Conservation (phyloP, 2,888 invertebrate genomes). For the Oithona nana region DNA sequence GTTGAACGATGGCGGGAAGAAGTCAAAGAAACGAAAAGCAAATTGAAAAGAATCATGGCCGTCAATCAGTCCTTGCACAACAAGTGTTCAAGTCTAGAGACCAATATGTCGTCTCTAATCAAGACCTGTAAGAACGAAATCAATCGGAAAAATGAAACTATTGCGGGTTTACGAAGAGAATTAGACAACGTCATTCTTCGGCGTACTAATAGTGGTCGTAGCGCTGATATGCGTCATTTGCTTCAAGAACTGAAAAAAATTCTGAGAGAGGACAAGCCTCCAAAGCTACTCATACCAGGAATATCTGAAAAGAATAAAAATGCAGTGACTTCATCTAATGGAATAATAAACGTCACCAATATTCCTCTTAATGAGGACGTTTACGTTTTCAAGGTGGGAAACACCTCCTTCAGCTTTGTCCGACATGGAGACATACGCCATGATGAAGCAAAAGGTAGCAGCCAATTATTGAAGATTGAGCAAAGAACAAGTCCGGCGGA, state of each 20-base stretch:
- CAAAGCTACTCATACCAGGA: background rate
- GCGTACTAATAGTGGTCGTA: background rate
- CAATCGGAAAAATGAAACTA: background rate
- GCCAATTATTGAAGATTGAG: background rate
- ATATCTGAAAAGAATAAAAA: background rate
- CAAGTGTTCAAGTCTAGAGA: background rate
- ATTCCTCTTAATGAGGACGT: background rate
- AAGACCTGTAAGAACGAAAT: background rate
- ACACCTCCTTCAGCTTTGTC: background rate
- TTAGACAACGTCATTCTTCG: background rate
- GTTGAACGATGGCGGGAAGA: background rate
- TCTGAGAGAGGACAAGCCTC: background rate
- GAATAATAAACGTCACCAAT: no score
- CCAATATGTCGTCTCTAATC: background rate
- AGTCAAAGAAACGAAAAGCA: background rate
- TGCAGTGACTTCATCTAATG: background rate
- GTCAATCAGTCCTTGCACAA: background rate
- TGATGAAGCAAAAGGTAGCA: background rate
- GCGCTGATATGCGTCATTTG: background rate
- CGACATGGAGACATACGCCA: background rate
- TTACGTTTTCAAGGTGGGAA: background rate
- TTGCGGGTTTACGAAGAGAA: background rate
- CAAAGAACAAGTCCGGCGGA: background rate
- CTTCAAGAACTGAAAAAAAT: background rate
- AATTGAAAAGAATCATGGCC: background rate